Conservation (phyloP, 2,888 invertebrate genomes). For the Meandrusa payeni region DNA sequence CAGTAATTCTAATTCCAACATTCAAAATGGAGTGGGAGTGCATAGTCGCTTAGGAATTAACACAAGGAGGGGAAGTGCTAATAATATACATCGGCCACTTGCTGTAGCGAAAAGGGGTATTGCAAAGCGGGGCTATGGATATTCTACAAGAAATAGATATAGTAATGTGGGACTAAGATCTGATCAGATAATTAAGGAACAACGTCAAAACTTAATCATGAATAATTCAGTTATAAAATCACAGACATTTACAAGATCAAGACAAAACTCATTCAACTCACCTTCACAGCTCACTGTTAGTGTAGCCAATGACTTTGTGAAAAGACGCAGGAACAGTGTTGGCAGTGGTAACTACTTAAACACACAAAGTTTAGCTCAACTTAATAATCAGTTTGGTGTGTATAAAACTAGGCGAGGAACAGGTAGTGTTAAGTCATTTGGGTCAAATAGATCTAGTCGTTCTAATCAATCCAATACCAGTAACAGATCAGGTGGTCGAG, state of each 20-base stretch:
- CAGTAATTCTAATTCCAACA: constrained; percentile 51
- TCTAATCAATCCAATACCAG: constrained; percentile 54
- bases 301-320: constrained; percentile 68
- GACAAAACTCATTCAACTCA: constrained; percentile 63
- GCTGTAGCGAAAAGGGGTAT: constrained; percentile 69
- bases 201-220: constrained; percentile 45
- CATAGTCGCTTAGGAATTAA: constrained; percentile 66
- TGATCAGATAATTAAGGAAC: constrained; percentile 67
- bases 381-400: constrained; percentile 60
- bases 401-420: constrained; percentile 59
- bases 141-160: constrained; percentile 58
- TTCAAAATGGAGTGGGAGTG: constrained; percentile 47
- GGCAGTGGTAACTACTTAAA: constrained; percentile 64
- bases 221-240: constrained; percentile 62
- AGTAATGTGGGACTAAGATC: constrained; percentile 69
- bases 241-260: constrained; percentile 71
- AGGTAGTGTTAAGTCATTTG: constrained; percentile 66
- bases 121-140: constrained; percentile 64
- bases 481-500: constrained; percentile 43
- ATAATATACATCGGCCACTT: constrained; percentile 48
- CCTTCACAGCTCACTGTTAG: constrained; percentile 67
- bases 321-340: constrained; percentile 64
- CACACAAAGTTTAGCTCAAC: constrained; percentile 59
- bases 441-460: constrained; percentile 51
- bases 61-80: constrained; percentile 50